Base-by-base conservation (phyloP, 2,797 vertebrate genomes). In the Harpagifer antarcticus region DNA sequence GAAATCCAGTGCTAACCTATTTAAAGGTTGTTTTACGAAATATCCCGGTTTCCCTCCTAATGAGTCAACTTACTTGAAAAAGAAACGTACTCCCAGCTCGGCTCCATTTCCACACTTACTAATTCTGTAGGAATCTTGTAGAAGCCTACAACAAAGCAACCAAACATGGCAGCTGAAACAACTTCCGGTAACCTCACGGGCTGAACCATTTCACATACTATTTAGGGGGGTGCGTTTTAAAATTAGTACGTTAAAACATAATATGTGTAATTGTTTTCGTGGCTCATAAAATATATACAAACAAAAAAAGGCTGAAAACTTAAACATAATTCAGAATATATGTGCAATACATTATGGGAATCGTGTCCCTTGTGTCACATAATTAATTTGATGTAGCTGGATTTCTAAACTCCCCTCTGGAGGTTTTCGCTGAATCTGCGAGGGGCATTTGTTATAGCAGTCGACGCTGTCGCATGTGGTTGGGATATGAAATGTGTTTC, bases 71-170 rank as follows among this genome's bases (percentile, higher is more conserved):
- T 93, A 95, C 95, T 94, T 95, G 95, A 87, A 95, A 95, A 88
- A 96, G 93, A 92, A 95, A 95, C 83, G 94, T 94, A 91, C 94
- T 94, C 94, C n/a, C 94, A 95, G 93, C 94, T 95, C 92, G 94
- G 89, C 91, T 95, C 94, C 95, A 96, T 96, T 94, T 94, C 93
- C 93, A 94, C 94, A 93, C 95, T 95, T 91, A 91, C 56, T 93
- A 93, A 94, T 91, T 93, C 92, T 92, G 93, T 88, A 91, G 92
- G 92, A 94, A 93, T 84, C 91, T 90, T 81, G 87, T 91, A 91
- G 90, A 90, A 94, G 90, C 92, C 94, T 95, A 95, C 94, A 95
- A 96, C 95, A 95, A 96, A 96, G 95, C 95, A 91, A 93, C 93
- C 93, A 94, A 95, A 95, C 94, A 94, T 94, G 94, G 95, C 94